A percentile compares a stretch with the other conserved stretches of the same genome.
phyloP scores from a whole-genome alignment of 2,113 vertebrate species.

The Calypte anna region DNA sequence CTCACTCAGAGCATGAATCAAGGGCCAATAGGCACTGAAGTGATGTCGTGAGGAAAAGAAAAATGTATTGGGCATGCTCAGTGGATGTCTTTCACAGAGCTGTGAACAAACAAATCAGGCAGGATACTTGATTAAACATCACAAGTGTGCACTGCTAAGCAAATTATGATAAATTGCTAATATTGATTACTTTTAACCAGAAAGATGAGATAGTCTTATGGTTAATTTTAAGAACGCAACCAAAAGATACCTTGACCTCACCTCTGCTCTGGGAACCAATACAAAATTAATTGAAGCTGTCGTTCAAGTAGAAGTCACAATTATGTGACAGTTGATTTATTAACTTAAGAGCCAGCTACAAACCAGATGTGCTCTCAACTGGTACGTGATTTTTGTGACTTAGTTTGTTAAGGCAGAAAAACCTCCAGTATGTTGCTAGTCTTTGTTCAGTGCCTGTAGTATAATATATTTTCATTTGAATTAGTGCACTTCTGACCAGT shows the following conservation, averaged over 20 bases:
- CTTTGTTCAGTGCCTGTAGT: background rate
- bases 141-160: background rate
- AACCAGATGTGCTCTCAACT: background rate
- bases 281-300: conserved; percentile 60
- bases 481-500: conserved; percentile 10
- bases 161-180: conserved; percentile 57
- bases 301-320: conserved; percentile 35
- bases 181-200: conserved; percentile 61
- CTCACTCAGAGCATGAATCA: background rate
- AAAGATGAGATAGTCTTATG: background rate
- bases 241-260: conserved; percentile 67
- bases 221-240: conserved; percentile 56
- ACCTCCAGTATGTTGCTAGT: background rate
- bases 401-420: background rate
- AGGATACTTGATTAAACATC: conserved; percentile 44
- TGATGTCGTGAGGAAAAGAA: background rate
- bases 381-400: background rate
- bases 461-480: conserved; percentile 3
- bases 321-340: conserved; percentile 62
- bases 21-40: background rate
- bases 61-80: conserved; percentile 5
- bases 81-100: conserved; percentile 6
- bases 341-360: conserved; percentile 31
- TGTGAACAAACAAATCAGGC: conserved; percentile 52
- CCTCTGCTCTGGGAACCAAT: conserved; percentile 32